These are phyloP conservation scores for Chloropsis hardwickii DNA, from an alignment of 2,113 vertebrate species.

Conservation along the genomic window DNA sequence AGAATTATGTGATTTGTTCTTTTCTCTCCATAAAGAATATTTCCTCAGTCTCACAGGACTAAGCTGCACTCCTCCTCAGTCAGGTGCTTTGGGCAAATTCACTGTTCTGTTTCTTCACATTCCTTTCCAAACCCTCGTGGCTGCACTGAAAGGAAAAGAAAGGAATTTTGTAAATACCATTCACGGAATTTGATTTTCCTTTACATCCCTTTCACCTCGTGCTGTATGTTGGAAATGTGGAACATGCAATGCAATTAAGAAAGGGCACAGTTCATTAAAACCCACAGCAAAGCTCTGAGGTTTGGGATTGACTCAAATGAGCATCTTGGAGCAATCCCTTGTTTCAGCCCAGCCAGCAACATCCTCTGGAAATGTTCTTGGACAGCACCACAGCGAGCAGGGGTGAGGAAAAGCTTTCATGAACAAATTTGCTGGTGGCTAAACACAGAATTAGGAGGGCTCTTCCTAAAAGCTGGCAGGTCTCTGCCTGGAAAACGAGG, in stretches of 20 bases:
- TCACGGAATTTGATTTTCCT: not conserved
- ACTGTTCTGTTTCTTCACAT: not conserved
- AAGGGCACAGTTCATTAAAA: not conserved
- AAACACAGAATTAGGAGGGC: not conserved
- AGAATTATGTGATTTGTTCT: not conserved
- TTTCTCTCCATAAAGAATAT: not conserved
- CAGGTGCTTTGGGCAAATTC: not conserved
- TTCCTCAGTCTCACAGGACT: not conserved
- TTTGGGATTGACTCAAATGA: not conserved
- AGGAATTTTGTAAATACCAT: not conserved
- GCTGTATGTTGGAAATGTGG: accelerated
- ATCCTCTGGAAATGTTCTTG: not conserved
- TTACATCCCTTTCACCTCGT: accelerated
- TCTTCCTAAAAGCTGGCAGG: not conserved
- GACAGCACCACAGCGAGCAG: not conserved
- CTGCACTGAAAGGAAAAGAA: not conserved
- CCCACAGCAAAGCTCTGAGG: not conserved
- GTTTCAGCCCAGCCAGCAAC: not conserved
- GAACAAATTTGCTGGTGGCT: not conserved
- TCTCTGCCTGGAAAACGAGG: not conserved
- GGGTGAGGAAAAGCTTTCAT: not conserved
- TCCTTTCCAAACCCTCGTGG: not conserved
- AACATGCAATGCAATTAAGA: not conserved
- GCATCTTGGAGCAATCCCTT: not conserved
- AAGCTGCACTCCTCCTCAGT: not conserved